Conservation (phyloP, 2,113 vertebrate species). For the Lanius ludovicianus region DNA sequence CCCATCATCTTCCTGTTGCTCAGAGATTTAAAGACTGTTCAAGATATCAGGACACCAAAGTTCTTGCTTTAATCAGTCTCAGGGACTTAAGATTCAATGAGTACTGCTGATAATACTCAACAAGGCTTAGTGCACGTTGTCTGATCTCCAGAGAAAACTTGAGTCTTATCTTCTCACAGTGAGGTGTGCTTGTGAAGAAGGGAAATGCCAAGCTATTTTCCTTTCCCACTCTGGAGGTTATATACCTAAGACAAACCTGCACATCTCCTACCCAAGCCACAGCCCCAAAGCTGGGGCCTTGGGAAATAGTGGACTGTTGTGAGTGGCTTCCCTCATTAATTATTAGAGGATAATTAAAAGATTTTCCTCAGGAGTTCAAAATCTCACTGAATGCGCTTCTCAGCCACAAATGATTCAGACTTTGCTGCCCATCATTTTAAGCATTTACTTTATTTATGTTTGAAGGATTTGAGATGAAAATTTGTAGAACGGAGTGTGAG, state of each 20-base stretch:
- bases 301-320: neutral
- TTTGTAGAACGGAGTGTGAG: neutral
- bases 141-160: neutral
- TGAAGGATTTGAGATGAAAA: neutral
- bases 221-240: neutral
- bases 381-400: neutral
- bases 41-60: neutral
- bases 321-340: neutral
- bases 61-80: neutral
- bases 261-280: fast-evolving
- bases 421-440: neutral
- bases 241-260: neutral
- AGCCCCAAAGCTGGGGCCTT: neutral
- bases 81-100: neutral
- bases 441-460: neutral
- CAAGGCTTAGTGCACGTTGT: neutral
- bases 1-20: neutral
- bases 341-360: neutral
- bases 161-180: neutral
- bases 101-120: neutral
- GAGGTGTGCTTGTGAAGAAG: neutral
- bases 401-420: neutral
- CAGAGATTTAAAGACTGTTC: neutral
- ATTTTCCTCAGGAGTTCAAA: neutral
- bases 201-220: neutral